Evolutionary conservation across 2,113 vertebrate species (phyloP), one percentile per base, ranked within the genome.

Genomic region (Machaerirhynchus nigripectus): DNA sequence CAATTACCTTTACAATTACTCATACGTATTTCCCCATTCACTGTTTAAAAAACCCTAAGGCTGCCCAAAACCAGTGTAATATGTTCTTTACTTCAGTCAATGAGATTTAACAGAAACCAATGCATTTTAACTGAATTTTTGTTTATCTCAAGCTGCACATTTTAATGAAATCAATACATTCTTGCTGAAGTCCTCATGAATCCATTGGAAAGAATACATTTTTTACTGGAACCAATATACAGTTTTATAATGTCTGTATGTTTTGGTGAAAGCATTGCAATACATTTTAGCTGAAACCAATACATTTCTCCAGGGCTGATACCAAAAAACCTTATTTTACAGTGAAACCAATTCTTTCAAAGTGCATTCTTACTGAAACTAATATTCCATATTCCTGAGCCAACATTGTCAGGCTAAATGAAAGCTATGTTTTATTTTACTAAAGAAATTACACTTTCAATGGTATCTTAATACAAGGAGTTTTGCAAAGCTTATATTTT

Each of bases 81-180:
- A 97, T 85, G 91, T 97, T 98, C 97, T 94, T 97, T 95, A 96
- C 90, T 97, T 97, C 95, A 98, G 95, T 98, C 98, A 97, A 97
- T 98, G 97, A 98, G 96, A 96, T 98, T 98, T 98, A 98, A 97
- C 97, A 97, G 95, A 98, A 98, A 97, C 96, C 97, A 98, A 96
- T 98, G 97, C 95, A 98, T 98, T 98, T 98, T 96, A 97, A 98
- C 98, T 96, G 97, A 98, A 97, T 96, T 98, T 98, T 97, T 98
- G 98, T 98, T 98, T 98, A 98, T 98, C 98, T 97, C 95, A 96
- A 97, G 97, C 84, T 97, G 94, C 96, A 98, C 92, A 97, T 98
- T 98, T 98, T 98, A 98, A 98, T 98, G 98, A 98, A 98, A 98
- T 98, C 98, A 98, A 98, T 98, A 98, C 87, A 96, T 98, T 97